Evolutionary conservation across 2,113 vertebrate genomes (phyloP), one percentile per base, ranked within the genome.

Genomic region (Erinaceus europaeus): DNA sequence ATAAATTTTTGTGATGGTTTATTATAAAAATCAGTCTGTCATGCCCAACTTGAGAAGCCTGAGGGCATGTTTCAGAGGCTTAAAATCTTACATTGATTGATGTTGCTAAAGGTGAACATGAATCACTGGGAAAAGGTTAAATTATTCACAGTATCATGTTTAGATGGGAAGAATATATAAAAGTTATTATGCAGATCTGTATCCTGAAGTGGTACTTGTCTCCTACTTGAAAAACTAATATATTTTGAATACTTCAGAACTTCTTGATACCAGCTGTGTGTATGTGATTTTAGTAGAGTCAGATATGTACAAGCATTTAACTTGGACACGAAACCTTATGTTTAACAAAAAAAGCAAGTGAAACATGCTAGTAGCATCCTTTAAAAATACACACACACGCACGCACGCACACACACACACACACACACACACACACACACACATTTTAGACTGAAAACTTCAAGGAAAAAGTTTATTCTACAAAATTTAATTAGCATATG

Each of bases 121-220:
- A 87, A 85, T 82, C 83, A 75, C 9, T 34, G 61, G 84, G 91
- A 62, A 94, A 88, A 94, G 79, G 40, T 88, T 88, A 90, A 90
- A 90, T 79, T 86, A 83, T 67, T 94, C 71, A 72, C 32, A 90
- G 6, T 57, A 32, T 68, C 18, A 65, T 40, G 5, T 55, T 75
- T 68, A 77, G 68, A 46, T 73, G 52, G 12, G 42, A 14, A 74
- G 46, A 67, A 75, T 81, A 69, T 32, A 57, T 73, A 64, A 53
- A 74, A 62, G 0, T 80, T 80, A 83, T 76, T 89, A 34, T 34
- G 34, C 23, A 46, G 27, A 74, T 78, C 14, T 74, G n/a, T 76
- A 78, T 44, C 73, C 13, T 67, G 14, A 65, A 76, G 4, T 36
- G 18, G 21, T 34, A 38, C 7, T 15, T 55, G 18, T 67, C 3